Percentiles rank a stretch among this genome's conserved stretches.
Evolutionary conservation across 2,113 vertebrate species (phyloP).

Genomic region (Puffinus mauretanicus): DNA sequence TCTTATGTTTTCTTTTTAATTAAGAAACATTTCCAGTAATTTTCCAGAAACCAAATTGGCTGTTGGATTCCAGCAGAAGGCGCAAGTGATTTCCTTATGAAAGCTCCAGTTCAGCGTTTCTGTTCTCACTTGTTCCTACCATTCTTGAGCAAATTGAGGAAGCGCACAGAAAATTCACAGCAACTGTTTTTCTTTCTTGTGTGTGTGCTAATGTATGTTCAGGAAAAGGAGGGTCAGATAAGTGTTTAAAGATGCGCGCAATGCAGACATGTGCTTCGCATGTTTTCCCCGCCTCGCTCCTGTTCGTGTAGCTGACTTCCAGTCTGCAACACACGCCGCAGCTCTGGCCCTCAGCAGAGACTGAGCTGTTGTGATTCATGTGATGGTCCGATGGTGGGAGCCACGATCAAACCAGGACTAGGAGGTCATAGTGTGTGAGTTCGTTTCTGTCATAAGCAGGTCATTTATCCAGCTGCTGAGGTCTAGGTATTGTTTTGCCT

Average conservation of each 20-base stretch:
- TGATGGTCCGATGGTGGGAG: not conserved
- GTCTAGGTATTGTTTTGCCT: not conserved
- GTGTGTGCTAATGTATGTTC: not conserved
- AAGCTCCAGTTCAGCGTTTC: not conserved
- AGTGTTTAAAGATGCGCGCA: not conserved
- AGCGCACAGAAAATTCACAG: conserved; percentile 6
- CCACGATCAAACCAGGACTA: not conserved
- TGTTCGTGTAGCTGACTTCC: not conserved
- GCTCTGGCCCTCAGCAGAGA: not conserved
- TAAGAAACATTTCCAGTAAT: conserved; percentile 22
- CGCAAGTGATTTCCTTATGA: not conserved
- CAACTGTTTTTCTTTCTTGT: conserved; percentile 12
- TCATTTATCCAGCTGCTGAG: not conserved
- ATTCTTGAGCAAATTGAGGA: not conserved
- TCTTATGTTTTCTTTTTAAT: conserved; percentile 38
- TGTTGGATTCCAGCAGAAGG: conserved; percentile 24
- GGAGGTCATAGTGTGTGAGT: not conserved
- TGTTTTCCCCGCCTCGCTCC: not conserved
- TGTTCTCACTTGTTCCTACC: conserved; percentile 28
- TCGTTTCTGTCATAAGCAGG: not conserved
- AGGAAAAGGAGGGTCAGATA: not conserved
- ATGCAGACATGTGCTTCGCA: not conserved
- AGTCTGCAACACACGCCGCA: not conserved
- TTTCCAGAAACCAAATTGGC: conserved; percentile 1
- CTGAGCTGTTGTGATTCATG: not conserved